Percentiles rank a stretch among this genome's conserved stretches.
Evolutionary conservation across 2,888 invertebrate genomes (phyloP).

Genomic region (Drosophila mimica): DNA sequence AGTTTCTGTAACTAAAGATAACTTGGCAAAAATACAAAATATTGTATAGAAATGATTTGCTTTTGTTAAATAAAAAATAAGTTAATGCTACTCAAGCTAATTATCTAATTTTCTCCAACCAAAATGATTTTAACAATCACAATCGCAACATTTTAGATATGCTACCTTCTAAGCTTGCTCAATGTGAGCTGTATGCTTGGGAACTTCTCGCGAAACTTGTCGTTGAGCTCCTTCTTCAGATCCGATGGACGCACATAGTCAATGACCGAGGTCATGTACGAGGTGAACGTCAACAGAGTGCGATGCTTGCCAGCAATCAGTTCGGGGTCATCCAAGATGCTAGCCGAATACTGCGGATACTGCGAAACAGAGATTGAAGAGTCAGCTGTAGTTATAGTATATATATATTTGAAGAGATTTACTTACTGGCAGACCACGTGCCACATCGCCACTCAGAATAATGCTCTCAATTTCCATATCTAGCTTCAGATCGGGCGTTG

Average conservation of each 20-base stretch:
- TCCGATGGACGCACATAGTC: constrained; percentile 98
- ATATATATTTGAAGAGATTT: not conserved
- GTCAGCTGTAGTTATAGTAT: not conserved
- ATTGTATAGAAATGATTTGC: not conserved
- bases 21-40: not conserved
- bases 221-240: constrained; percentile 98
- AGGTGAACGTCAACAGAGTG: constrained; percentile 93
- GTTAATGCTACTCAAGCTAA: not conserved
- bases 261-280: constrained; percentile 97
- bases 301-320: constrained; percentile 95
- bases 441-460: constrained; percentile 60
- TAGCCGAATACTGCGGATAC: constrained; percentile 90
- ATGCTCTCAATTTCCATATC: constrained; percentile 82
- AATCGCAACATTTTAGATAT: not conserved
- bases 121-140: not conserved
- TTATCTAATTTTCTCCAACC: not conserved
- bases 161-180: constrained; percentile 96
- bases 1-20: not conserved
- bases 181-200: constrained; percentile 97
- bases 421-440: constrained; percentile 75
- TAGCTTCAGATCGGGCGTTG: constrained; percentile 83
- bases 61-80: not conserved
- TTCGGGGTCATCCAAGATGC: constrained; percentile 96
- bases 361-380: constrained; percentile 1
- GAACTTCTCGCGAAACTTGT: constrained; percentile 97